Percentiles rank a stretch among this genome's conserved stretches.
phyloP scores from a whole-genome alignment of 2,113 vertebrate species.

The Daboia siamensis region DNA sequence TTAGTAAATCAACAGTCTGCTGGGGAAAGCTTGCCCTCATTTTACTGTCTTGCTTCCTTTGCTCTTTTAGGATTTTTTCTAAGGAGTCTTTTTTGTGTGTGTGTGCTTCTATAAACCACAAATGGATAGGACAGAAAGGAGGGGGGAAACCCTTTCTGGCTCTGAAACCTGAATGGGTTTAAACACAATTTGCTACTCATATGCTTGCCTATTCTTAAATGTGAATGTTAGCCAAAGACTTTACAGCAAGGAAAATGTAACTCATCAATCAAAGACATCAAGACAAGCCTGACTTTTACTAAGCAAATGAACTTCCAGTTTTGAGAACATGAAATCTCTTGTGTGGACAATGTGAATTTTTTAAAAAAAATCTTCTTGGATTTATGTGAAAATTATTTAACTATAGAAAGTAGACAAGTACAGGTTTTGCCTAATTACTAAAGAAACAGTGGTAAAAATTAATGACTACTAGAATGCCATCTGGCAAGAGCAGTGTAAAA shows the following conservation, averaged over 20 bases:
- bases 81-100: background rate
- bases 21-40: background rate
- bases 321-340: background rate
- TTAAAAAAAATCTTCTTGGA: constrained; percentile 18
- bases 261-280: constrained; percentile 11
- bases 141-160: constrained; percentile 1
- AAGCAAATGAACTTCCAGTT: constrained; percentile 24
- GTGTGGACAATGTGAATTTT: constrained; percentile 29
- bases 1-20: background rate
- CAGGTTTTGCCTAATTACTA: constrained; percentile 49
- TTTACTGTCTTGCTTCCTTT: background rate
- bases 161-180: constrained; percentile 29
- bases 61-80: background rate
- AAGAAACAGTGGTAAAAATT: constrained; percentile 49
- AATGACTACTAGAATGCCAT: constrained; percentile 45
- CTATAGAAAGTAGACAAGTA: constrained; percentile 40
- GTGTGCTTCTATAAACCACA: background rate
- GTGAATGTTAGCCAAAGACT: background rate
- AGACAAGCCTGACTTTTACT: background rate
- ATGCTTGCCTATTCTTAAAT: constrained; percentile 20
- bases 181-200: constrained; percentile 16
- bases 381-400: constrained; percentile 38
- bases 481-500: constrained; percentile 48
- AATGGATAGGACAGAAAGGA: constrained; percentile 21
- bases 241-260: constrained; percentile 31